A percentile compares a stretch with the other conserved stretches of the same genome.
Conservation (phyloP, 2,113 vertebrate genomes). For the Phocoena phocoena region DNA sequence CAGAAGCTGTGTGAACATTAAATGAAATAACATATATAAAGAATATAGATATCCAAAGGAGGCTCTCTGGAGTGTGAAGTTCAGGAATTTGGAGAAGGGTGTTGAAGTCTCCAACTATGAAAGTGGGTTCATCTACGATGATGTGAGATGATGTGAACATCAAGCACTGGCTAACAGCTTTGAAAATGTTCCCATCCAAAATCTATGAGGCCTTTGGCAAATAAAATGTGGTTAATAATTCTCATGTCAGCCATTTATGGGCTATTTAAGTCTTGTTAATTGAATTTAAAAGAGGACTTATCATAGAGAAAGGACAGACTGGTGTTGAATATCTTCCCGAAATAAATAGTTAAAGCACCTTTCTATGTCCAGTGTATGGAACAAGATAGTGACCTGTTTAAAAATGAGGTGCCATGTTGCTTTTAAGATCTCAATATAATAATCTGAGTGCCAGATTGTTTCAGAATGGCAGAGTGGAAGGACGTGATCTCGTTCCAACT, state of each 20-base stretch:
- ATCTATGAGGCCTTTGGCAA: conserved; percentile 30
- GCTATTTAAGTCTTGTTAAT: conserved; percentile 38
- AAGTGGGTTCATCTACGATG: background rate
- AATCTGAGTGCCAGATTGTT: background rate
- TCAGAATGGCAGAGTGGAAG: no score
- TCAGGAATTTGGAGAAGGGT: no score
- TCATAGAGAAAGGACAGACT: conserved; percentile 18
- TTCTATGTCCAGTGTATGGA: background rate
- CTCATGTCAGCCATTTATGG: conserved; percentile 57
- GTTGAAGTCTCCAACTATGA: no score
- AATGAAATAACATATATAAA: background rate
- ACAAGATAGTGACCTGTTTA: background rate
- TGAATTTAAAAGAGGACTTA: conserved; percentile 59
- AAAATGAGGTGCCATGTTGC: background rate
- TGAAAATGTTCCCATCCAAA: conserved; percentile 1
- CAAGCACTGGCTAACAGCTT: conserved; percentile 4
- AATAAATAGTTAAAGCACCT: background rate
- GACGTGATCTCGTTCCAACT: no score
- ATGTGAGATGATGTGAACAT: conserved; percentile 13
- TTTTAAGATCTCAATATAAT: background rate
- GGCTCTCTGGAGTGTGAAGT: no score
- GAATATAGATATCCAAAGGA: background rate
- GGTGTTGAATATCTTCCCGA: conserved; percentile 46
- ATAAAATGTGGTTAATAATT: conserved; percentile 66
- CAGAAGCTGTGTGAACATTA: background rate